A percentile compares a stretch with the other conserved stretches of the same genome.
These are phyloP conservation scores for Drosophila neoperkinsi DNA, from an alignment of 2,888 invertebrate species.

Conservation along the genomic window DNA sequence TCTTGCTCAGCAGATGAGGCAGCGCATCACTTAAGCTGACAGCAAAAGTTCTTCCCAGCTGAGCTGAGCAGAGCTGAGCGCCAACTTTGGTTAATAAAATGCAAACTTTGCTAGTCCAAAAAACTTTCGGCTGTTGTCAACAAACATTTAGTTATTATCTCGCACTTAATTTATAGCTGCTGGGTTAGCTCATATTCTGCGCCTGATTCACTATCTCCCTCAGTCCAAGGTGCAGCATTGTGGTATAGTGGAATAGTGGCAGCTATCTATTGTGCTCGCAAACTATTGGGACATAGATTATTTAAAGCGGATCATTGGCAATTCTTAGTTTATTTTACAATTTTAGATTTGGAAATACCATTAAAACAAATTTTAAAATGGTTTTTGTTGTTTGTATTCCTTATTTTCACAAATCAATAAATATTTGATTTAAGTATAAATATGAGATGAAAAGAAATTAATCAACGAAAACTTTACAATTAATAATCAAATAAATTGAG, in stretches of 20 bases:
- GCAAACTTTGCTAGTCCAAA: slow-evolving; percentile 17
- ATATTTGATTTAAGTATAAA: background rate
- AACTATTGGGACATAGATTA: background rate
- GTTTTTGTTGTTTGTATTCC: background rate
- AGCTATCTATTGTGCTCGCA: background rate
- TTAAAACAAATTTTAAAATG: background rate
- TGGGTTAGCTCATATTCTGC: background rate
- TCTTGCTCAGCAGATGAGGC: slow-evolving; percentile 28
- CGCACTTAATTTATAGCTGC: slow-evolving; percentile 39
- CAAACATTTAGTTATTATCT: slow-evolving; percentile 6
- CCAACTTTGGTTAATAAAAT: slow-evolving; percentile 41
- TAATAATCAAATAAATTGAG: background rate
- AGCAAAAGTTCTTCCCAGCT: slow-evolving; percentile 26
- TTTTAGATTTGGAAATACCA: background rate
- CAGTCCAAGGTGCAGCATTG: background rate
- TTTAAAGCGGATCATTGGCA: background rate
- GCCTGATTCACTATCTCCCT: slow-evolving; percentile 1
- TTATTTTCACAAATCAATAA: background rate
- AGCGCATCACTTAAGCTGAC: slow-evolving; percentile 24
- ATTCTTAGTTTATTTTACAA: background rate
- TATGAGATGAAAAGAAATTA: background rate
- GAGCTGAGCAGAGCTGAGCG: slow-evolving; percentile 15
- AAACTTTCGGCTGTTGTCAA: slow-evolving; percentile 18
- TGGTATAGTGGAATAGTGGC: background rate
- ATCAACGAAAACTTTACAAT: background rate